A percentile compares a stretch with the other conserved stretches of the same genome.
Conservation (phyloP, 2,113 vertebrate genomes). For the Xenotilapia longispinis region DNA sequence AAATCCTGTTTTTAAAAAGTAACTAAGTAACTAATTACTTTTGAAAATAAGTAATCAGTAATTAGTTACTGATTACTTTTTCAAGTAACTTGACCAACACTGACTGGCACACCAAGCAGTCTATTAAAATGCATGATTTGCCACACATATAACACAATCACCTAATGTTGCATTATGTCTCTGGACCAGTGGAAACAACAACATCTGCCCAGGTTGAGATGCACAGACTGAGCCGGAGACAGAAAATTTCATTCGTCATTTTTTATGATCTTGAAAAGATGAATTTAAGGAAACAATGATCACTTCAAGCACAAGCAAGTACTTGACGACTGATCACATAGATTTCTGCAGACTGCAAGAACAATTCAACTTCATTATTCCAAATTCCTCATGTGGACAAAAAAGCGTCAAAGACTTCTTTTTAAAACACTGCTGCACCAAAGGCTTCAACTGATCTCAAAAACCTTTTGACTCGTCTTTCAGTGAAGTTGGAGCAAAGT, state of each 20-base stretch:
- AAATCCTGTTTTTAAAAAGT: too few species aligned
- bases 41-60: too few species aligned
- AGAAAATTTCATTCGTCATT: neutral
- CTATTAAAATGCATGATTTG: neutral
- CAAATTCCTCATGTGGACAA: neutral
- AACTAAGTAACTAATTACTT: too few species aligned
- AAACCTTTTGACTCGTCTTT: neutral
- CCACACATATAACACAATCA: neutral
- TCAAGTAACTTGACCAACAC: too few species aligned
- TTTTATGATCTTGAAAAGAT: neutral
- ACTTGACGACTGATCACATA: neutral
- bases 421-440: neutral
- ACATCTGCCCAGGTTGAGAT: neutral
- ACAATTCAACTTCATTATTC: neutral
- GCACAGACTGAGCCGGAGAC: neutral
- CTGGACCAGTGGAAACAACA: neutral
- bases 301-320: neutral
- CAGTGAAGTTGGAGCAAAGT: neutral
- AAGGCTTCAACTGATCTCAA: neutral
- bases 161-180: too few species aligned
- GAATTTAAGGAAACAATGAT: neutral
- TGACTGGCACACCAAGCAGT: neutral
- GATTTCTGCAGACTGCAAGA: neutral
- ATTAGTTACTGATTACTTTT: too few species aligned
- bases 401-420: neutral